A percentile compares a stretch with the other conserved stretches of the same genome.
These are phyloP conservation scores for Alentia gelatinosa DNA, from an alignment of 2,888 invertebrate species.

Conservation along the genomic window DNA sequence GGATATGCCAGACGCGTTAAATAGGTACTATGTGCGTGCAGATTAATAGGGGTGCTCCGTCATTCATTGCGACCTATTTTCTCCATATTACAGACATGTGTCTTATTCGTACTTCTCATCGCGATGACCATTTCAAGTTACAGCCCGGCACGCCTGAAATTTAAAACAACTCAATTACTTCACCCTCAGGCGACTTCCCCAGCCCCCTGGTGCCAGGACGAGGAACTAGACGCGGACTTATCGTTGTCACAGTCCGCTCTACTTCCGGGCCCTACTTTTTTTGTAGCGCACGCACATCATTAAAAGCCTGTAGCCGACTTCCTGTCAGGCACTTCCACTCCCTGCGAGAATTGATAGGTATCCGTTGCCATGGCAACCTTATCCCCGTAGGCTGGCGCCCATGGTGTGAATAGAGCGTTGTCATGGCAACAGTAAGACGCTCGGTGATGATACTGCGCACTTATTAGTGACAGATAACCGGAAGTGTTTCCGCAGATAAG, in stretches of 20 bases:
- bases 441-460: neutral
- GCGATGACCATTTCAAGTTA: neutral
- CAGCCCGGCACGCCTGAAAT: neutral
- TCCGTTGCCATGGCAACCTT: constrained; percentile 30
- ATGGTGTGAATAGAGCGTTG: constrained; percentile 26
- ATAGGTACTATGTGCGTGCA: too few relatives aligned
- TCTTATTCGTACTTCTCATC: too few relatives aligned
- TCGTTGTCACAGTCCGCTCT: neutral
- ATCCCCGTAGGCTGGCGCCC: neutral
- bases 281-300: constrained; percentile 32
- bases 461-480: constrained; percentile 8
- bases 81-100: too few relatives aligned
- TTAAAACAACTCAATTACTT: neutral
- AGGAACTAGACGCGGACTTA: neutral
- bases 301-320: constrained; percentile 28
- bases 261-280: constrained; percentile 21
- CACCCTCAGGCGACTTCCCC: neutral
- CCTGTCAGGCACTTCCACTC: neutral
- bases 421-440: constrained; percentile 17
- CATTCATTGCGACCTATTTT: too few relatives aligned
- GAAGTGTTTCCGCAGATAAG: neutral
- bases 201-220: neutral
- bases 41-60: too few relatives aligned
- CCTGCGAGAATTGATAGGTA: constrained; percentile 26
- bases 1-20: too few relatives aligned